Evolutionary conservation across 2,888 invertebrate species (phyloP), one percentile per base, ranked within the genome.

Genomic region (Tribolium freemani): DNA sequence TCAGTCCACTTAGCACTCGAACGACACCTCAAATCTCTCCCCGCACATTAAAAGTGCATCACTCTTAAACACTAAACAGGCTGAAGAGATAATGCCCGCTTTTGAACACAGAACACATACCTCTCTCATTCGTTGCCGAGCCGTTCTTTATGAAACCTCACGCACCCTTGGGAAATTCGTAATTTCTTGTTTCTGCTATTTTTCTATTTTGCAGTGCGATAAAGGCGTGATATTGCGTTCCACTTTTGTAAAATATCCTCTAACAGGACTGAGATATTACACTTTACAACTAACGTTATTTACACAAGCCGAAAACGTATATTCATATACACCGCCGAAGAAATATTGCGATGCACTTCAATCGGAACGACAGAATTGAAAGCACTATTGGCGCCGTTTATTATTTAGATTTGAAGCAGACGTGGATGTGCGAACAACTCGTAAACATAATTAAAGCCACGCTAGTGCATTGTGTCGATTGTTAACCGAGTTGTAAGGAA

Each of bases 41-140:
- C 77, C 75, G 76, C 82, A 76, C 83, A 84, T 84, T 84, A 84
- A 84, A 84, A 82, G 78, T 81, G 83, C 84, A 84, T 84, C 83
- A 83, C 78, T 83, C 83, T 83, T 81, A 80, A 81, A 83, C 84
- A 84, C 84, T 83, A 84, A 84, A 84, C 84, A 84, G 83, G 81
- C 83, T 79, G 82, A 78, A 82, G 82, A 83, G 84, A 84, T 84
- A 85, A 84, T 84, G 81, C 79, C 81, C 82, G 81, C 80, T 81
- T 82, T 79, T 79, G 81, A 80, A 78, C 81, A 79, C 74, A 75
- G 76, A 82, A 79, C 81, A 78, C 81, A 83, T 83, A 81, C 81
- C 81, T 84, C 81, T 80, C 77, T 46, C 56, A 66, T 54, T 66
- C 63, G 20, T 67, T 72, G 69, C 57, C 69, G 73, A 48, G 73